These are phyloP conservation scores for Mythimna ferrago DNA, from an alignment of 2,888 invertebrate species.

Conservation along the genomic window DNA sequence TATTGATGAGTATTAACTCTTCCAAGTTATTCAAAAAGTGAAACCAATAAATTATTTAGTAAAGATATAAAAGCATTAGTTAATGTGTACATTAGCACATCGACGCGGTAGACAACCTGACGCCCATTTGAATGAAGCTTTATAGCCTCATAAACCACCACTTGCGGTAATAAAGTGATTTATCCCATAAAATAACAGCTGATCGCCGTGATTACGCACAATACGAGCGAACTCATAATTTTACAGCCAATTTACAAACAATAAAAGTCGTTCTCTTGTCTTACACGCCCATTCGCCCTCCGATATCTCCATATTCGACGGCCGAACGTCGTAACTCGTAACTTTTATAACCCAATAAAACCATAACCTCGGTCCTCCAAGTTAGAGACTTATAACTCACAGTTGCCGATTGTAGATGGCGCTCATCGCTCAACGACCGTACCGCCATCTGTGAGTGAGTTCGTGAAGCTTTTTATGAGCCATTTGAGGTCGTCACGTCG, in stretches of 20 bases:
- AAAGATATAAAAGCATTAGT: conserved; percentile 65
- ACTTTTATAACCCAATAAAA: conserved; percentile 90
- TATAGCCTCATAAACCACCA: conserved; percentile 83
- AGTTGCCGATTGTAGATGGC: conserved; percentile 82
- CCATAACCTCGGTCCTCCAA: conserved; percentile 77
- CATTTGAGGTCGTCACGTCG: conserved; percentile 85
- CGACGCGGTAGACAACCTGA: conserved; percentile 74
- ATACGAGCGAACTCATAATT: conserved; percentile 90
- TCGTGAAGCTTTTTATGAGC: conserved; percentile 86
- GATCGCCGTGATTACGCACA: conserved; percentile 88
- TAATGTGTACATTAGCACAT: conserved; percentile 72
- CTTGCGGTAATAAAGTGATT: conserved; percentile 86
- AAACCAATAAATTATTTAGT: conserved; percentile 61
- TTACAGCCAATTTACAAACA: conserved; percentile 91
- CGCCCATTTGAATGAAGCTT: conserved; percentile 79
- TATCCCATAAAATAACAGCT: conserved; percentile 89
- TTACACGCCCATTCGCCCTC: conserved; percentile 88
- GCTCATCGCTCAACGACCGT: conserved; percentile 70
- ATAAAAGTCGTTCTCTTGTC: conserved; percentile 90
- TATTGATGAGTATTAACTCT: conserved; percentile 26
- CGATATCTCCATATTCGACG: conserved; percentile 89
- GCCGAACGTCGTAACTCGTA: conserved; percentile 84
- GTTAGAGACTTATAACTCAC: conserved; percentile 73
- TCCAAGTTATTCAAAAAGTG: conserved; percentile 50
- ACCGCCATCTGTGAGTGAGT: conserved; percentile 86